A percentile compares a stretch with the other conserved stretches of the same genome.
These are phyloP conservation scores for Puntigrus tetrazona DNA, from an alignment of 2,113 vertebrate genomes.

Conservation along the genomic window DNA sequence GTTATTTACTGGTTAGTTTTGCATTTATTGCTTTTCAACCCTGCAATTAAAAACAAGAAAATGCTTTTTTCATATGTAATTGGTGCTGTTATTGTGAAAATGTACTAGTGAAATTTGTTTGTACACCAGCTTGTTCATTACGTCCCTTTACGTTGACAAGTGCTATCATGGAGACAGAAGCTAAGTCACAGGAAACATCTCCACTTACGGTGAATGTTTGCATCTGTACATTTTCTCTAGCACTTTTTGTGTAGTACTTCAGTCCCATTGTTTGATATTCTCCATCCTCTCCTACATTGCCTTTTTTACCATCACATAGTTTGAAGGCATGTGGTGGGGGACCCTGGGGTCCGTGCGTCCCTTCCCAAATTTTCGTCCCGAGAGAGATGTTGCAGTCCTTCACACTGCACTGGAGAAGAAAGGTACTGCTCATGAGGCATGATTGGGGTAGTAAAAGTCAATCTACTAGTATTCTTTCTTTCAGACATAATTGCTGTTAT, in stretches of 20 bases:
- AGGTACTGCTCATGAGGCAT: constrained; percentile 56
- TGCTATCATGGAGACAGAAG: neutral
- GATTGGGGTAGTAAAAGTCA: neutral
- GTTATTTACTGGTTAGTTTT: neutral
- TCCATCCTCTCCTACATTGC: no score
- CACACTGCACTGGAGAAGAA: constrained; percentile 67
- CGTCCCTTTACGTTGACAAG: neutral
- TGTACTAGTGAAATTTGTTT: neutral
- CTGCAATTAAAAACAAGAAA: no score
- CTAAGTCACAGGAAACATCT: neutral
- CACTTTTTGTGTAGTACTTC: constrained; percentile 21
- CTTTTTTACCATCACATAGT: neutral
- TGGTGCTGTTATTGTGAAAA: neutral
- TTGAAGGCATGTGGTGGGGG: constrained; percentile 70
- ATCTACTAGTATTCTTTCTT: neutral
- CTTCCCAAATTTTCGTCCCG: constrained; percentile 66
- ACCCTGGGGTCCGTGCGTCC: constrained; percentile 71
- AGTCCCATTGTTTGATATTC: neutral
- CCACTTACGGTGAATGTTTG: neutral
- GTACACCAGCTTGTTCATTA: neutral
- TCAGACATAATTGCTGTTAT: neutral
- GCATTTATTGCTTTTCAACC: neutral
- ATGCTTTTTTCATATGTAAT: neutral
- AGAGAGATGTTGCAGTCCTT: constrained; percentile 61
- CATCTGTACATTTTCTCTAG: constrained; percentile 8